Conservation (phyloP, 2,797 vertebrate genomes). For the Nyctalus aviator region DNA sequence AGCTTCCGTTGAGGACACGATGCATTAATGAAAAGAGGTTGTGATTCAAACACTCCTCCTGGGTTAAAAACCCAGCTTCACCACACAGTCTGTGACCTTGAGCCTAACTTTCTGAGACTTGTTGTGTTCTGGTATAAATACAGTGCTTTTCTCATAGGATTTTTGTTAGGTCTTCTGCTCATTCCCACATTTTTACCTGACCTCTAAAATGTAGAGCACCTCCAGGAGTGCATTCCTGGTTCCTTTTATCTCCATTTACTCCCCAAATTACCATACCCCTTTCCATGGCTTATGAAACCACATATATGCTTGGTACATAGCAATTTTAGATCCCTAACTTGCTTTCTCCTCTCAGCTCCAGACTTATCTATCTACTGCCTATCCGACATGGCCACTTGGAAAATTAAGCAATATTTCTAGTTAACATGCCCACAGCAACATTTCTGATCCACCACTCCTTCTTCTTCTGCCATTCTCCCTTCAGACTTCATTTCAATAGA, state of each 20-base stretch:
- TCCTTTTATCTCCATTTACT: neutral
- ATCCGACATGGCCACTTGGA: neutral
- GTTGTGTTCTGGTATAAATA: neutral
- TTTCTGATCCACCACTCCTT: no score
- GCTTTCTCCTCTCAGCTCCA: neutral
- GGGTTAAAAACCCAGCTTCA: neutral
- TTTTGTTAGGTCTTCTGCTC: constrained; percentile 19
- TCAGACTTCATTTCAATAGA: neutral
- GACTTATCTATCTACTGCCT: neutral
- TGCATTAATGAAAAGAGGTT: neutral
- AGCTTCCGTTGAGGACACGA: neutral
- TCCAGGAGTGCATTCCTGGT: neutral
- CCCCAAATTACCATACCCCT: neutral
- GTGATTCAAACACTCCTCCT: neutral
- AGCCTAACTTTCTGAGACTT: neutral
- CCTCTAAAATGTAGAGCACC: neutral
- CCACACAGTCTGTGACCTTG: neutral
- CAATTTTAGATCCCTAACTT: neutral
- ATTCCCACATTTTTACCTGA: neutral
- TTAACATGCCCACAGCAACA: neutral
- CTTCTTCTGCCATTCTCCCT: neutral
- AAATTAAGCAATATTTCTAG: neutral
- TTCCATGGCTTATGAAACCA: neutral
- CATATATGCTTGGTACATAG: neutral
- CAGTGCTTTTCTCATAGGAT: neutral